Evolutionary conservation across 2,797 vertebrate species (phyloP).

Genomic region (Sphenopsis melanotis): DNA sequence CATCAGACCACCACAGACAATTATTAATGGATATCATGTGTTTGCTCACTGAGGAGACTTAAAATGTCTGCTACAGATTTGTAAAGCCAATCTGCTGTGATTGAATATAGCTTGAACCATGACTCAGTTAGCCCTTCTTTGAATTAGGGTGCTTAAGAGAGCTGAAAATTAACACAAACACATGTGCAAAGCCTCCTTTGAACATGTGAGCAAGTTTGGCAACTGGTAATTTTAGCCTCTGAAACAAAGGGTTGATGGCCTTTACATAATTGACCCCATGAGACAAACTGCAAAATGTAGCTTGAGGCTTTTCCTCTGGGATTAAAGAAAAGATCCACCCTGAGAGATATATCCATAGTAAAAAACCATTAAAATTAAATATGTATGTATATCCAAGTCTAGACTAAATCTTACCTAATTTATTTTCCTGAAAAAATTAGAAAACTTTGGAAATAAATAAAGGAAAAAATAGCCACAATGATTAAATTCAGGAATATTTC

Average conservation of each 20-base stretch:
- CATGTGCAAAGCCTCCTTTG: background rate
- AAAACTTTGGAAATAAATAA: background rate
- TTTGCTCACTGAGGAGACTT: background rate
- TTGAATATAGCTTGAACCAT: background rate
- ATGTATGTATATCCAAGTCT: background rate
- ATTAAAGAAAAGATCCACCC: background rate
- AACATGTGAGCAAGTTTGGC: background rate
- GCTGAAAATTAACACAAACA: constrained; percentile 18
- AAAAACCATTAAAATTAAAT: background rate
- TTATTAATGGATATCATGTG: background rate
- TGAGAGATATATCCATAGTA: background rate
- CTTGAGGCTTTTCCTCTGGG: background rate
- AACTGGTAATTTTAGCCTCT: background rate
- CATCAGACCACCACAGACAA: background rate
- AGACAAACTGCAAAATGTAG: background rate
- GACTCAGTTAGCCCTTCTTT: background rate
- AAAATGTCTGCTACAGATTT: background rate
- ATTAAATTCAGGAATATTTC: background rate
- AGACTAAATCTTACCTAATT: background rate
- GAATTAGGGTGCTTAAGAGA: background rate
- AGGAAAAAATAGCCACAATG: background rate
- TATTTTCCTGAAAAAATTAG: background rate
- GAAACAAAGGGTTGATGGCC: constrained; percentile 10
- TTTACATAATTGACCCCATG: constrained; percentile 49
- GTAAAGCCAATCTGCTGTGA: background rate